These are phyloP conservation scores for Parthenolecanium corni DNA, from an alignment of 2,888 invertebrate species.

Conservation along the genomic window DNA sequence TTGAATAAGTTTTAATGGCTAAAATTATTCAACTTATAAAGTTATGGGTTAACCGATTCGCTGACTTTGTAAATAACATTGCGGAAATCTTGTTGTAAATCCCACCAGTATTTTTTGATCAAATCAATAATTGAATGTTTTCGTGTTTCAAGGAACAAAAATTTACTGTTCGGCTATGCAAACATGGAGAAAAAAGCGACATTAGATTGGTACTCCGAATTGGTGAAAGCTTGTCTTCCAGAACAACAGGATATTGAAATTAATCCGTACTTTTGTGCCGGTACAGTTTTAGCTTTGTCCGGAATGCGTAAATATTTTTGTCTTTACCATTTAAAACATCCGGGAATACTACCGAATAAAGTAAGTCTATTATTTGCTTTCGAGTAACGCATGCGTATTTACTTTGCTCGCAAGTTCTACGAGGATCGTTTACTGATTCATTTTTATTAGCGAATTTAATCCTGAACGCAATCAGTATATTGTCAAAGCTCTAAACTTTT, in stretches of 20 bases:
- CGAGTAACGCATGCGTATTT: background rate
- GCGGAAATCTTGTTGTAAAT: too few species aligned
- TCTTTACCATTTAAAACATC: constrained; percentile 95
- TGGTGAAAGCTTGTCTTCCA: constrained; percentile 75
- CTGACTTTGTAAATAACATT: too few species aligned
- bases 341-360: constrained; percentile 48
- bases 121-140: too few species aligned
- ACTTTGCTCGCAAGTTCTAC: background rate
- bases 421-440: background rate
- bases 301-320: constrained; percentile 96
- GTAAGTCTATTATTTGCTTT: background rate
- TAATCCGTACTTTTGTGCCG: constrained; percentile 92
- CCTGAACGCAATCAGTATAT: too few species aligned
- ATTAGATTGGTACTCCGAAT: constrained; percentile 75
- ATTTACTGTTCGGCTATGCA: constrained; percentile 86
- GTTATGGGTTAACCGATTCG: too few species aligned
- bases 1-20: too few species aligned
- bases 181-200: constrained; percentile 76
- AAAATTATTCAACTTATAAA: too few species aligned
- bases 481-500: too few species aligned
- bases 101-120: too few species aligned
- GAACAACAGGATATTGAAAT: constrained; percentile 73
- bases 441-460: too few species aligned
- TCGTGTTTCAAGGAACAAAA: constrained; percentile 68
- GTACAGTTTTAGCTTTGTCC: constrained; percentile 89